Base-by-base conservation (phyloP, 2,888 invertebrate genomes). In the Heteropelma amictum region DNA sequence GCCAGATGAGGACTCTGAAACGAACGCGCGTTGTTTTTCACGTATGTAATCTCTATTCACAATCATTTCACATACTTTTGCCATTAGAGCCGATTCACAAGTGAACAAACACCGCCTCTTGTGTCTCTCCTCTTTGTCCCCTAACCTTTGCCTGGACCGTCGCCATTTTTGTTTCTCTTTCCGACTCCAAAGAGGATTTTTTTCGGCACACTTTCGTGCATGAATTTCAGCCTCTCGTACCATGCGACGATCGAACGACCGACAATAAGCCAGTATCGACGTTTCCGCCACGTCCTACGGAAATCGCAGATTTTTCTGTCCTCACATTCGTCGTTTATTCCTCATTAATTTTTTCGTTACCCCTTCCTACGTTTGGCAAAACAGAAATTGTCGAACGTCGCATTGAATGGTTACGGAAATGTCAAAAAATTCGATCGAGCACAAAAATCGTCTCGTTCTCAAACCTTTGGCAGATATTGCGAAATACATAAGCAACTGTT, bases 61-160 rank as follows among this genome's bases (percentile, higher is more conserved):
- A 83, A 88, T 86, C 83, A 86, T 87, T 86, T 86, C 87, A 86
- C 87, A 88, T 87, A 88, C 87, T 87, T 87, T 87, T 86, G 83
- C 87, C 85, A 87, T 87, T 87, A 87, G 86, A 84, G 77, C 81
- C 82, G 84, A 85, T 87, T 87, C 85, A 85, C 85, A 83, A 85
- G 85, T 84, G 85, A 85, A 83, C 86, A 85, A 86, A 86, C 83
- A 84, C 81, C 80, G 81, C 80, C 82, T 81, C 81, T 80, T 81
- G 79, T 82, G 79, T 81, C 81, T 81, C 83, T 84, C 81, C 82
- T 84, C 75, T 80, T 80, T 79, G 76, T 75, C 79, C 70, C 82
- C 17, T 23, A 58, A 54, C 47, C 51, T 12, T 33, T 38, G 7
- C 23, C 53, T 12, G 17, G 14, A 28, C 7, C 38, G 35, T 28